Evolutionary conservation across 2,113 vertebrate species (phyloP), one percentile per base, ranked within the genome.

Genomic region (Cochlearius cochlearius): DNA sequence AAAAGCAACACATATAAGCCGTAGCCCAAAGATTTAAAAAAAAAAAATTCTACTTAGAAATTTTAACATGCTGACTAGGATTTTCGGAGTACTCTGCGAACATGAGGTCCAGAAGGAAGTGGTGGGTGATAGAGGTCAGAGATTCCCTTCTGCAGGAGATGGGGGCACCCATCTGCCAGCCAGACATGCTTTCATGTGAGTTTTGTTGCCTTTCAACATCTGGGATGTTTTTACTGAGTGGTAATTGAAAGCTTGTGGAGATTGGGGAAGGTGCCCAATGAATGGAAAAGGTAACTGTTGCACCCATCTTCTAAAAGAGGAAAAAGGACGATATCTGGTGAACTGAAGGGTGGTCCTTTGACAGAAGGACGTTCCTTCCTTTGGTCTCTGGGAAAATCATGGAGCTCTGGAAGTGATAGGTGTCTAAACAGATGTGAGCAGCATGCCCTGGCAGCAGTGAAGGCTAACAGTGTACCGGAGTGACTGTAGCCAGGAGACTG

Each of bases 251-350:
- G 11, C 18, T 59, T 83, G 14, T 75, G 47, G 25, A 53, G 25
- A 49, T 3, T 18, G 8, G n/a, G 26, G 63, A 85, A 74, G 68
- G 12, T 74, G 19, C 16, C 11, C 0, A 0, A 25, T 34, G 73
- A 74, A 76, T 34, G 27, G 34, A 62, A 38, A 81, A 49, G 22
- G 55, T 55, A 49, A 56, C 19, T 66, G 7, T 26, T 71, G 13
- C 21, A 56, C 8, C 21, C 13, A 7, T 72, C 22, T 93, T 86
- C 49, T 41, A n/a, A 41, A 73, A 60, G 29, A 64, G 17, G 15
- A 64, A 63, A 62, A 55, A 73, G 3, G 7, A 23, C 0, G 2
- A 5, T 75, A 60, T 83, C 43, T 88, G 27, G 12, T 1, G 3
- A 60, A 32, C 6, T n/a, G 43, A 34, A 86, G 26, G 4, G 10